Conservation (phyloP, 2,797 vertebrate genomes). For the Betta splendens region DNA sequence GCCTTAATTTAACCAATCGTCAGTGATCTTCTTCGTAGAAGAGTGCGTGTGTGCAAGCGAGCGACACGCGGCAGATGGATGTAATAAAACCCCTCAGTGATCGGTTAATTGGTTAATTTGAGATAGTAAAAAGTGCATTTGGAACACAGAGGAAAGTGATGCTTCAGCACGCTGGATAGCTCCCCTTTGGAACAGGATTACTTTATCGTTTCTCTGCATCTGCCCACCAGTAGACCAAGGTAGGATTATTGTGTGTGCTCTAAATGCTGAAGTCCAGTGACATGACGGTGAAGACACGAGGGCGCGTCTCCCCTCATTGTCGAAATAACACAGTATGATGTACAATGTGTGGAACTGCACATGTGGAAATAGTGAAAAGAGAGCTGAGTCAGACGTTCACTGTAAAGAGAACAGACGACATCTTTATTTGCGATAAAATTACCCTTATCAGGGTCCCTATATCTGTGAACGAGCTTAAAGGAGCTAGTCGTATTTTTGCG, state of each 20-base stretch:
- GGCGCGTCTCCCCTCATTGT: neutral
- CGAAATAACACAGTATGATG: conserved; percentile 5
- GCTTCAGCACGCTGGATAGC: conserved; percentile 31
- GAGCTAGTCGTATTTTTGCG: no score
- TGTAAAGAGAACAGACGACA: no score
- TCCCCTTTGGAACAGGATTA: neutral
- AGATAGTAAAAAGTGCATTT: neutral
- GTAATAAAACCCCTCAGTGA: neutral
- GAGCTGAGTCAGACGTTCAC: neutral
- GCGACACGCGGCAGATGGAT: neutral
- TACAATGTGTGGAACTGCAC: neutral
- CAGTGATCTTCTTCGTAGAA: neutral
- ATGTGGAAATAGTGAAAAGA: neutral
- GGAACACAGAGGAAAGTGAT: neutral
- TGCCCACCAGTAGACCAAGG: conserved; percentile 3
- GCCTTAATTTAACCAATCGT: conserved; percentile 32
- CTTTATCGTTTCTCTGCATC: neutral
- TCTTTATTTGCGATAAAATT: neutral
- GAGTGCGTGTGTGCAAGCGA: neutral
- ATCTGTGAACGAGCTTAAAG: neutral
- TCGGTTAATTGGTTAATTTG: neutral
- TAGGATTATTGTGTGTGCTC: neutral
- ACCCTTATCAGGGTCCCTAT: neutral
- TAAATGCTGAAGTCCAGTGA: accelerated
- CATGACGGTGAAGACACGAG: neutral